Conservation (phyloP, 2,113 vertebrate genomes). For the Chunga burmeisteri region DNA sequence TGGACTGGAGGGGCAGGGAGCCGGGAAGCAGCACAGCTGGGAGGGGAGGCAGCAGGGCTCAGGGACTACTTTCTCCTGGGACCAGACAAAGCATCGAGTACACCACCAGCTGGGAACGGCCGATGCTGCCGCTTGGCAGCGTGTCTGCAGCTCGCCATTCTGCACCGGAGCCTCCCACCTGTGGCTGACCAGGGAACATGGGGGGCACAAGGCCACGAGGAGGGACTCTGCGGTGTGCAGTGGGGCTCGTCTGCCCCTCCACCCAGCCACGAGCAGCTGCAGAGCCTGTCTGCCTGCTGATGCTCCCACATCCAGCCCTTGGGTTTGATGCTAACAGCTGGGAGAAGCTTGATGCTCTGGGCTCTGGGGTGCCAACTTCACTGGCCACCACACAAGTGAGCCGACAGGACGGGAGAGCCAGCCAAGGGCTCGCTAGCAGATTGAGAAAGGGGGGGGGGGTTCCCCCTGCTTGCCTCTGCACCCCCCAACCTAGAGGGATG, state of each 20-base stretch:
- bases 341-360: not conserved
- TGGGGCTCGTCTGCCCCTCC: not conserved
- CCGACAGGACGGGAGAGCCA: not conserved
- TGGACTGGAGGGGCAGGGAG: not conserved
- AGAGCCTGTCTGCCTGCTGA: not conserved
- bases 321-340: not conserved
- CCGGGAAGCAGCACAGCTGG: rapidly evolving
- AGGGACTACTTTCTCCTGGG: not conserved
- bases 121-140: not conserved
- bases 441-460: not conserved
- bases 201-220: rapidly evolving
- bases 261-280: not conserved
- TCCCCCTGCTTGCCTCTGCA: rapidly evolving
- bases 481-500: not conserved
- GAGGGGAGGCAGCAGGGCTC: not conserved
- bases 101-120: not conserved
- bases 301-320: not conserved
- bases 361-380: not conserved
- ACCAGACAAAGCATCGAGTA: not conserved
- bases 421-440: not conserved
- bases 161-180: not conserved
- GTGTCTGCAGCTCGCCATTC: not conserved
- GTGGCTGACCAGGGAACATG: rapidly evolving
- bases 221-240: not conserved
- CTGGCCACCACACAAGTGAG: rapidly evolving